Base-by-base conservation (phyloP, 2,888 invertebrate genomes). In the Aspidiotus rigidus region DNA sequence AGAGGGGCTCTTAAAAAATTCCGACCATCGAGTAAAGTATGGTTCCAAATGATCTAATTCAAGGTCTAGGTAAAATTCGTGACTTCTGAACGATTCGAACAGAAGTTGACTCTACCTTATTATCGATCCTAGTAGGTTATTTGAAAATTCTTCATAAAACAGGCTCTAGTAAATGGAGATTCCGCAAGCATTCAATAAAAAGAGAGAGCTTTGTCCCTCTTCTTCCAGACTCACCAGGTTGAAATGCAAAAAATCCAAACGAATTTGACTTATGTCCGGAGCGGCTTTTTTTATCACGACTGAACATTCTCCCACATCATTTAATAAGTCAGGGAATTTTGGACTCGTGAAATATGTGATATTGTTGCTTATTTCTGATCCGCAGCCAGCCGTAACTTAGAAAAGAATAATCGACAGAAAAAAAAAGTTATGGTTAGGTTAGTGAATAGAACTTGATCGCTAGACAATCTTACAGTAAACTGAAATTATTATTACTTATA, bases 271-370 rank as follows among this genome's bases (percentile, higher is more conserved):
- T 75, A 93, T 86, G 74, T 89, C 88, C 0, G 85, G 84, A 74
- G 86, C 86, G 70, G 88, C 84, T 79, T 90, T 87, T 76, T 86
- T 86, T 9, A 93, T 84, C 73, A 83, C 84, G 64, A 92, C 79
- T 71, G 83, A 81, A 77, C 93, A 93, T 73, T 85, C 83, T 71
- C 83, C 81, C 73, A 86, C 83, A 55, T 84, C 85, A 61, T 80
- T 80, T 79, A 88, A 86, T 71, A 89, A 82, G 75, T 88, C 88
- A 2, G 91, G 91, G 79, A 90, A 91, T 72, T 85, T 85, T 0
- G 91, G 91, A 54, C 88, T 91, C 74, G 86, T 84, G 77, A 91
- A 86, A 79, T 91, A 90, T 0, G 90, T 91, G 70, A 89, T 81
- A 79, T 91, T 91, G 79, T 89, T 89, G 76, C 81, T 82, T 54